Conservation (phyloP, 2,888 invertebrate genomes). For the Alloplasta piceator region DNA sequence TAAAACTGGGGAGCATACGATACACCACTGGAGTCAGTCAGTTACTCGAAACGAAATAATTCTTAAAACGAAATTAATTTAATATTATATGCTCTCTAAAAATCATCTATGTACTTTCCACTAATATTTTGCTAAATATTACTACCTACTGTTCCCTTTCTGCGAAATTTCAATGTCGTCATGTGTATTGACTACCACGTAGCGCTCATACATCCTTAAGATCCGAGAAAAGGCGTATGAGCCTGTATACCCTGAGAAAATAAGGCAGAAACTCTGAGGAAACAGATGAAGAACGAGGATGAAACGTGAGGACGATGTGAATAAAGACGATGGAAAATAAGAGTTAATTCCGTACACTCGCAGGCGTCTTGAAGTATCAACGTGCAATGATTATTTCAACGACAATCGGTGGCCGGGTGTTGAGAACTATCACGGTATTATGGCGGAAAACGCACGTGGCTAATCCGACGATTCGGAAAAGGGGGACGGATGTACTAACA, state of each 20-base stretch:
- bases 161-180: too few relatives aligned
- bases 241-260: slow-evolving; percentile 22
- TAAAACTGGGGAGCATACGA: too few relatives aligned
- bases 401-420: slow-evolving; percentile 1
- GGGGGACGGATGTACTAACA: slow-evolving; percentile 38
- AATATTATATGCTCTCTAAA: too few relatives aligned
- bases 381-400: slow-evolving; percentile 21
- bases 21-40: too few relatives aligned
- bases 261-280: slow-evolving; percentile 46
- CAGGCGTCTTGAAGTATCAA: slow-evolving; percentile 14
- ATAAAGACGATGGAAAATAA: too few relatives aligned
- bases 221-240: slow-evolving; percentile 20
- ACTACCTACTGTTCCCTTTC: too few relatives aligned
- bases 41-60: too few relatives aligned
- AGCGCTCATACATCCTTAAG: too few relatives aligned
- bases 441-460: slow-evolving; percentile 35
- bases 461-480: slow-evolving; percentile 48
- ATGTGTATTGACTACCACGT: too few relatives aligned
- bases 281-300: slow-evolving; percentile 27
- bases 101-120: too few relatives aligned
- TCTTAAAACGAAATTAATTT: too few relatives aligned
- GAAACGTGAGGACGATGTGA: slow-evolving; percentile 17
- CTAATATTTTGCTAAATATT: too few relatives aligned
- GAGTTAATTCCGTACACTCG: slow-evolving; percentile 3
- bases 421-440: slow-evolving; percentile 3